Percentiles rank a stretch among this genome's conserved stretches.
phyloP scores from a whole-genome alignment of 2,888 invertebrate genomes.

The Acronicta alni region DNA sequence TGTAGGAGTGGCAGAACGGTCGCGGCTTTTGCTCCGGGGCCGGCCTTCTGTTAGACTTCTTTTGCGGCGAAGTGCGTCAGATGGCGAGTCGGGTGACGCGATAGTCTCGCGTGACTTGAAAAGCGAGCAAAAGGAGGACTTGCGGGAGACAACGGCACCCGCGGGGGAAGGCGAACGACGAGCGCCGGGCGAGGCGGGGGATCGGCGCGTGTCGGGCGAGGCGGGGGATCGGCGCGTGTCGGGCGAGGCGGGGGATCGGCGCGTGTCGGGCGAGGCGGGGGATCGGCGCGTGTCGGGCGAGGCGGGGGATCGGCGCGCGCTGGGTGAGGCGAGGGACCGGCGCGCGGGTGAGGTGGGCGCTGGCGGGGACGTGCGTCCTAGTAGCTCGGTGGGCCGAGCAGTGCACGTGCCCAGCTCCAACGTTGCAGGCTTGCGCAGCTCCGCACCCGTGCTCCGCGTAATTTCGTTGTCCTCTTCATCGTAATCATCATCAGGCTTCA shows the following conservation, averaged over 20 bases:
- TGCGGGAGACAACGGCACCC: slow-evolving; percentile 91
- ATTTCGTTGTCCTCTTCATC: slow-evolving; percentile 81
- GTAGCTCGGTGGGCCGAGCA: slow-evolving; percentile 77
- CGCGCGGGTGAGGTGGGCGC: slow-evolving; percentile 70
- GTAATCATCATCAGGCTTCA: slow-evolving; percentile 93
- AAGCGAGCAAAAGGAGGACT: slow-evolving; percentile 94
- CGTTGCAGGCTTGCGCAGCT: slow-evolving; percentile 89
- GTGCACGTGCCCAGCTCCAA: slow-evolving; percentile 84
- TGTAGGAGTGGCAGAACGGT: slow-evolving; percentile 89
- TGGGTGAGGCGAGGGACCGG: slow-evolving; percentile 91
- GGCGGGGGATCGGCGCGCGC: slow-evolving; percentile 90
- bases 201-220: slow-evolving; percentile 60
- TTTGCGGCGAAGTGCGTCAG: slow-evolving; percentile 80
- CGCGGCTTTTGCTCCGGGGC: slow-evolving; percentile 92
- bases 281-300: too few species aligned
- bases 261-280: slow-evolving; percentile 67
- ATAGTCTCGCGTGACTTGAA: slow-evolving; percentile 93
- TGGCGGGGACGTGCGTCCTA: slow-evolving; percentile 68
- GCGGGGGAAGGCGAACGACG: slow-evolving; percentile 92
- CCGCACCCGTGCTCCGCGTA: slow-evolving; percentile 60
- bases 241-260: slow-evolving; percentile 80
- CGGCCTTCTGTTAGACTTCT: slow-evolving; percentile 84
- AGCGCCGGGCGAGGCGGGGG: slow-evolving; percentile 63
- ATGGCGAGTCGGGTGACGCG: slow-evolving; percentile 91
- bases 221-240: slow-evolving; percentile 52